Percentiles rank a stretch among this genome's conserved stretches.
Evolutionary conservation across 2,113 vertebrate species (phyloP).

Genomic region (Phoxinus phoxinus): DNA sequence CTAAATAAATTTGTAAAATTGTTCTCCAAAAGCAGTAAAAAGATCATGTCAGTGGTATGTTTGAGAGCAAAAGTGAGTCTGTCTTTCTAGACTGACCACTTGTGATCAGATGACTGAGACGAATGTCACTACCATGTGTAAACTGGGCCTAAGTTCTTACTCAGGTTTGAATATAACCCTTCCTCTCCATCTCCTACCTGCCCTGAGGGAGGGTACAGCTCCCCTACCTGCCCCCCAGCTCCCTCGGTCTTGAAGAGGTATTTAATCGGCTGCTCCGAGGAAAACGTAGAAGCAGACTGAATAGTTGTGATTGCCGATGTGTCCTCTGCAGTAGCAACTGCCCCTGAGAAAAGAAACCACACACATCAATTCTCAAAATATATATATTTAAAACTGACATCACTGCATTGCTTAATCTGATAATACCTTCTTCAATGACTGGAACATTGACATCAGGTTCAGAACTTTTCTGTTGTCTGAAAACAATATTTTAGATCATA

Average conservation of each 20-base stretch:
- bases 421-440: conserved; percentile 77
- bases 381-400: neutral
- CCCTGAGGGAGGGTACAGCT: conserved; percentile 54
- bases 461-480: conserved; percentile 79
- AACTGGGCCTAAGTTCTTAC: neutral
- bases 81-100: neutral
- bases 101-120: neutral
- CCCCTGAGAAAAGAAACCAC: conserved; percentile 71
- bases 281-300: conserved; percentile 89
- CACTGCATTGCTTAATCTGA: neutral
- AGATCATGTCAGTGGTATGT: neutral
- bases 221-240: conserved; percentile 87
- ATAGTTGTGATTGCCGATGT: conserved; percentile 90
- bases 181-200: conserved; percentile 58
- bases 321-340: conserved; percentile 90
- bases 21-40: neutral
- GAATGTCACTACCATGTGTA: neutral
- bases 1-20: neutral
- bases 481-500: conserved; percentile 8
- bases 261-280: conserved; percentile 87
- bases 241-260: conserved; percentile 93
- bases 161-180: conserved; percentile 7
- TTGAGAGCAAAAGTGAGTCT: neutral
- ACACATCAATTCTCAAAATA: neutral
- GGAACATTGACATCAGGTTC: conserved; percentile 71